A percentile compares a stretch with the other conserved stretches of the same genome.
These are phyloP conservation scores for Xanthorhoe spadicearia DNA, from an alignment of 2,888 invertebrate species.

Conservation along the genomic window DNA sequence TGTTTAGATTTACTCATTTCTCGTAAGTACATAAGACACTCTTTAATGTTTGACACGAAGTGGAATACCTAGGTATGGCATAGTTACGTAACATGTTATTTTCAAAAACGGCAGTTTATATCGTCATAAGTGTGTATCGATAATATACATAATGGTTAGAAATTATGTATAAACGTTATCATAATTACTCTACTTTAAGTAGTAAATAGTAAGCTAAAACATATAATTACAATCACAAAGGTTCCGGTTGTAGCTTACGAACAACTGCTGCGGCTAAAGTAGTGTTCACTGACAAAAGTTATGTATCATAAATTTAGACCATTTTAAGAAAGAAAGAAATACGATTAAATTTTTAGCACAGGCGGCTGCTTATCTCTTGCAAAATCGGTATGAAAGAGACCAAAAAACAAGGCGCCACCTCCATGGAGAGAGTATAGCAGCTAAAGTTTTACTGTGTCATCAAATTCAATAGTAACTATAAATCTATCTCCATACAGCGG, in stretches of 20 bases:
- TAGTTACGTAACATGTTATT: slow-evolving; percentile 25
- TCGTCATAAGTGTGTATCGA: slow-evolving; percentile 18
- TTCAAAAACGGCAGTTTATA: slow-evolving; percentile 33
- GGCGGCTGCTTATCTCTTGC: no score
- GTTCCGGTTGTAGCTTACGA: background rate
- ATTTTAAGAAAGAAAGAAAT: background rate
- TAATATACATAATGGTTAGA: slow-evolving; percentile 1
- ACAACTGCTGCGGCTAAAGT: slow-evolving; percentile 3
- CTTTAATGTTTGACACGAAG: slow-evolving; percentile 36
- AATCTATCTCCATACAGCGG: no score
- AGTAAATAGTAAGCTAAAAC: slow-evolving; percentile 32
- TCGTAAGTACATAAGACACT: slow-evolving; percentile 36
- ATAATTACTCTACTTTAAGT: slow-evolving; percentile 33
- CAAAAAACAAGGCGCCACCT: no score
- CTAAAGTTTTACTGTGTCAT: no score
- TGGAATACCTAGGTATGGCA: slow-evolving; percentile 23
- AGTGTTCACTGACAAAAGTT: background rate
- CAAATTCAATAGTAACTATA: no score
- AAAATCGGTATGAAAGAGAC: no score
- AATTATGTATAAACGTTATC: slow-evolving; percentile 22
- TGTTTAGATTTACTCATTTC: slow-evolving; percentile 19
- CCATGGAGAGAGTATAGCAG: no score
- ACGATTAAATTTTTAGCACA: background rate
- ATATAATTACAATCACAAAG: slow-evolving; percentile 16
- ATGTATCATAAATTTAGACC: background rate